Percentiles rank a stretch among this genome's conserved stretches.
Evolutionary conservation across 2,113 vertebrate genomes (phyloP).

Genomic region (Malurus cyaneus): DNA sequence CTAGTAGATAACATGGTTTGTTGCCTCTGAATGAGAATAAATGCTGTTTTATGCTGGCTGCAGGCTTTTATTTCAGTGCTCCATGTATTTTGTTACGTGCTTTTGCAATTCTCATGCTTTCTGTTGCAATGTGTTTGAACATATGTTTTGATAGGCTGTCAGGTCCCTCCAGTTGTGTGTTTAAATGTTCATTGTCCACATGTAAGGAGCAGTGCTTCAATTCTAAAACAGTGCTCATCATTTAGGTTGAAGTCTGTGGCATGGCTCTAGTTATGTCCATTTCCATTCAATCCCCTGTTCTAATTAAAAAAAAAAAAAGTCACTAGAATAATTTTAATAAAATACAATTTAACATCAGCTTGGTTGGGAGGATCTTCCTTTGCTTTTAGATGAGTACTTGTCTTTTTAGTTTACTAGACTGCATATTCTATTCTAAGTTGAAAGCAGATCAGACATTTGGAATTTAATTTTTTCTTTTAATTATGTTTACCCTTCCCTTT

Average conservation of each 20-base stretch:
- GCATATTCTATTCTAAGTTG: neutral
- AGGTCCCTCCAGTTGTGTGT: neutral
- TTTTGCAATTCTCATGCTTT: neutral
- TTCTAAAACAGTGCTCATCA: neutral
- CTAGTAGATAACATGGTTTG: neutral
- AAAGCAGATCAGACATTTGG: neutral
- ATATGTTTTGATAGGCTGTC: neutral
- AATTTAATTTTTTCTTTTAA: neutral
- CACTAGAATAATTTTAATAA: neutral
- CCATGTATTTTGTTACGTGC: neutral
- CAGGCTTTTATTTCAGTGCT: neutral
- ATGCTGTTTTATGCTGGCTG: neutral
- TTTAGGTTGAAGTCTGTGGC: neutral
- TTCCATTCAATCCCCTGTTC: neutral
- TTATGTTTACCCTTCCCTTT: neutral
- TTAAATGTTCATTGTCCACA: neutral
- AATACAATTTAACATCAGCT: neutral
- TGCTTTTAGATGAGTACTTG: neutral
- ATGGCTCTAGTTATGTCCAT: neutral
- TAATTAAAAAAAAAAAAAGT: neutral
- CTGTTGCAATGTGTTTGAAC: neutral
- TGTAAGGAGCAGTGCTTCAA: neutral
- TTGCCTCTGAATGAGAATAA: neutral
- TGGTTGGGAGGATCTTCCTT: neutral
- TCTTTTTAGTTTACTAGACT: neutral